Percentiles rank a stretch among this genome's conserved stretches.
Evolutionary conservation across 2,113 vertebrate species (phyloP).

Genomic region (Leucosticte australis): DNA sequence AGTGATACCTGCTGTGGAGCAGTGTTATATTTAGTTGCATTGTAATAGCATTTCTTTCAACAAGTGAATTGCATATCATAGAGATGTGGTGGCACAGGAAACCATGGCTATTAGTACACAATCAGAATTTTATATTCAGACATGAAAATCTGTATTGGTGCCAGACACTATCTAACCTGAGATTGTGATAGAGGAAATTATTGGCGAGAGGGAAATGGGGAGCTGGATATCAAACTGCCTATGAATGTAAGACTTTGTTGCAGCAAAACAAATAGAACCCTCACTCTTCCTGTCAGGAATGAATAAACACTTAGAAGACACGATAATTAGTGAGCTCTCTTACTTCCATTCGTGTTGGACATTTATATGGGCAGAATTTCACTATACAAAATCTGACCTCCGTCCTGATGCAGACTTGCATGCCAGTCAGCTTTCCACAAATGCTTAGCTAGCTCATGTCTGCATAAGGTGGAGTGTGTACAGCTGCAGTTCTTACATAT

Average conservation of each 20-base stretch:
- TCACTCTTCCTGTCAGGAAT: not conserved
- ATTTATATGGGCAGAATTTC: not conserved
- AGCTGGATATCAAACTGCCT: not conserved
- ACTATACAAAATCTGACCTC: not conserved
- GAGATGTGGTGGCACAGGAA: not conserved
- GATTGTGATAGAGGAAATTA: not conserved
- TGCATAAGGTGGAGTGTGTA: not conserved
- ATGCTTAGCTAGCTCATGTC: not conserved
- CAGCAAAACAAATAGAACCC: not conserved
- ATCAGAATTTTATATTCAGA: not conserved
- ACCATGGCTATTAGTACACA: not conserved
- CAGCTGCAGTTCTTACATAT: not conserved
- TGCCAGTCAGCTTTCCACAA: not conserved
- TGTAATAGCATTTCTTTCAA: not conserved
- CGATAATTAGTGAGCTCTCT: not conserved
- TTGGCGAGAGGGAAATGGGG: not conserved
- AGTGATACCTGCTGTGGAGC: not conserved
- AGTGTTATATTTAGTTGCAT: conserved; percentile 9
- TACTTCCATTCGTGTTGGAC: not conserved
- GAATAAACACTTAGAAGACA: not conserved
- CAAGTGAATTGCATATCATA: not conserved
- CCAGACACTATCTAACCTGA: not conserved
- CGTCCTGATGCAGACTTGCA: not conserved
- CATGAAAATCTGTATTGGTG: not conserved
- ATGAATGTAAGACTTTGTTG: not conserved